phyloP scores from a whole-genome alignment of 1,140 invertebrate species.

The Zaprionus ornatus region DNA sequence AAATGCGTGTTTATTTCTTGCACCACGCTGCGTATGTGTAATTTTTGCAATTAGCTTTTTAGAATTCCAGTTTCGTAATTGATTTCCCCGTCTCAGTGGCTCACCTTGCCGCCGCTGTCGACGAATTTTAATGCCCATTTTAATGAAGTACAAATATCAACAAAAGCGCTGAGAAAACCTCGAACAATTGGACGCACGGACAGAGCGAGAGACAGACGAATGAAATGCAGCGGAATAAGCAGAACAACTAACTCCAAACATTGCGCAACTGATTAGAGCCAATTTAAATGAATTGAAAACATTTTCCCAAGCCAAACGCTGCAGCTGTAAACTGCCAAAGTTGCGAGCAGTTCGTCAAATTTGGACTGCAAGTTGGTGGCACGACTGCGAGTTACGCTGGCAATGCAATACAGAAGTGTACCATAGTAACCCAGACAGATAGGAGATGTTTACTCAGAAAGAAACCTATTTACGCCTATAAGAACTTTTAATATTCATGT shows the following conservation, averaged over 20 bases:
- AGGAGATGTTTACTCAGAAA: no score
- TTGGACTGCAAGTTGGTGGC: not conserved
- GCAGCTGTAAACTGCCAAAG: not conserved
- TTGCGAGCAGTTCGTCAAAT: not conserved
- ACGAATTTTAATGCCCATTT: slow-evolving; percentile 47
- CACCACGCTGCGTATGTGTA: slow-evolving; percentile 65
- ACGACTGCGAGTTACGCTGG: no score
- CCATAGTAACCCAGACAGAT: no score
- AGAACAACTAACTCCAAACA: slow-evolving; percentile 16
- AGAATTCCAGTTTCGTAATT: slow-evolving; percentile 45
- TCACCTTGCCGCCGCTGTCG: slow-evolving; percentile 18
- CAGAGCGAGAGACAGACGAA: not conserved
- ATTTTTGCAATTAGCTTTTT: slow-evolving; percentile 54
- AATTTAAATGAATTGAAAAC: slow-evolving; percentile 59
- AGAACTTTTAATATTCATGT: not conserved
- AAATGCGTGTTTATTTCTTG: slow-evolving; percentile 32
- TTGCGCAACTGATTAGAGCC: slow-evolving; percentile 42
- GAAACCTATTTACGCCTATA: no score
- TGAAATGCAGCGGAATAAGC: slow-evolving; percentile 6
- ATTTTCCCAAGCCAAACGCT: slow-evolving; percentile 11
- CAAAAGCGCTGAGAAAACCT: slow-evolving; percentile 5
- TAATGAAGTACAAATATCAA: slow-evolving; percentile 61
- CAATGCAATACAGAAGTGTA: no score
- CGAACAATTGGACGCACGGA: not conserved
- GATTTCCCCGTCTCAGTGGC: slow-evolving; percentile 50